phyloP scores from a whole-genome alignment of 2,797 vertebrate species.

The Australoheros facetus region DNA sequence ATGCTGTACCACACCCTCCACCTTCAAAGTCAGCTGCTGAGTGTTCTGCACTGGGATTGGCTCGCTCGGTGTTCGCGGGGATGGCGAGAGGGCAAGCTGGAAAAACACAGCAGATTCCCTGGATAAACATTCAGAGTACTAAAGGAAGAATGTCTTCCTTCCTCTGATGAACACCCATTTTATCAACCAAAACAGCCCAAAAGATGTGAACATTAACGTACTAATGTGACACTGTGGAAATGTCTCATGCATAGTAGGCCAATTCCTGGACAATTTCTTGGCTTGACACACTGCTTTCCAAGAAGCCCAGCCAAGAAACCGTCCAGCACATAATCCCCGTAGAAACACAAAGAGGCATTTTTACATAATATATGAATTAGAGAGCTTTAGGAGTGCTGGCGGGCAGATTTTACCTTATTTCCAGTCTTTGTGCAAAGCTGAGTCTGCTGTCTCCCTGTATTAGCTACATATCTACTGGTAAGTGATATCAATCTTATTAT shows the following conservation, averaged over 20 bases:
- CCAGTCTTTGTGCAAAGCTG: not conserved
- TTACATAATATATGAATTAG: constrained; percentile 1
- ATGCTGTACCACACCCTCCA: constrained; percentile 97
- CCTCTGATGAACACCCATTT: not conserved
- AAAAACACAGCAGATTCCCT: constrained; percentile 22
- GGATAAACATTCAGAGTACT: not conserved
- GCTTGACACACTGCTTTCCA: not conserved
- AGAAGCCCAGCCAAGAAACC: constrained; percentile 1
- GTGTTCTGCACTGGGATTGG: constrained; percentile 95
- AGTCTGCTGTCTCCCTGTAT: not conserved
- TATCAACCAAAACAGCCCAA: not conserved
- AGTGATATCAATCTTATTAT: not conserved
- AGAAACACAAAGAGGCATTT: not conserved
- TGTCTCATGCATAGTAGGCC: not conserved
- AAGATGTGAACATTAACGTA: not conserved
- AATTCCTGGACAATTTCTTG: constrained; percentile 3
- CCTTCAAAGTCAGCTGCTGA: constrained; percentile 94
- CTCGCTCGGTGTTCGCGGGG: constrained; percentile 91
- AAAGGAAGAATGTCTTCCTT: not conserved
- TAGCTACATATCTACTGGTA: not conserved
- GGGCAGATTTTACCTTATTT: not conserved
- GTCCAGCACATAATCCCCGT: not conserved
- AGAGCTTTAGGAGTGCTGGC: not conserved
- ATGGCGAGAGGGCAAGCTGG: constrained; percentile 94
- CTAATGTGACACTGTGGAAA: not conserved